phyloP scores from a whole-genome alignment of 1,140 invertebrate genomes.

The Drosophila aff. region DNA sequence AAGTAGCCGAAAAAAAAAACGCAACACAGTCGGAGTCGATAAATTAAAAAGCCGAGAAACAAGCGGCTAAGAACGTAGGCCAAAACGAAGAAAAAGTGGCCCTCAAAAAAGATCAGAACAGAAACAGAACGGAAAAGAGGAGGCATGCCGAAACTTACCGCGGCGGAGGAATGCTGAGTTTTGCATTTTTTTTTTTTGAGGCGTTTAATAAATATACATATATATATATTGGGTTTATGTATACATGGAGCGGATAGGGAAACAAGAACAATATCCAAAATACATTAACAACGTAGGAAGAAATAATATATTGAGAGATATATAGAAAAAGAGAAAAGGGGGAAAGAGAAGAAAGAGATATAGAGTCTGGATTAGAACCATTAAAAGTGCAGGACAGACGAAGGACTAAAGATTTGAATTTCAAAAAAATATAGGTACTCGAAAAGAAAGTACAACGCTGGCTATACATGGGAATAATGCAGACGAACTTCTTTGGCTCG shows the following conservation, averaged over 20 bases:
- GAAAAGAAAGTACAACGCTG: constrained; percentile 10
- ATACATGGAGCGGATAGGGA: constrained; percentile 47
- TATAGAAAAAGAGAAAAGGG: constrained; percentile 25
- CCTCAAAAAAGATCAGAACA: constrained; percentile 44
- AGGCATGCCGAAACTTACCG: constrained; percentile 88
- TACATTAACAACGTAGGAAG: constrained; percentile 64
- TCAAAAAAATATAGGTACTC: constrained; percentile 1
- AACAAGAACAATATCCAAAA: constrained; percentile 80
- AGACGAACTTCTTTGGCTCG: constrained; percentile 11
- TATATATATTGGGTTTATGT: constrained; percentile 39
- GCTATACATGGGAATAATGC: neutral
- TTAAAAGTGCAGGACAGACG: constrained; percentile 20
- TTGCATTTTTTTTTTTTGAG: constrained; percentile 69
- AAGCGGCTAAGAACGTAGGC: constrained; percentile 45
- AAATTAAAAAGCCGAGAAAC: constrained; percentile 61
- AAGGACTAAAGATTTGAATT: constrained; percentile 11
- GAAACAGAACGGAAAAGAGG: constrained; percentile 36
- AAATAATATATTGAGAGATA: constrained; percentile 47
- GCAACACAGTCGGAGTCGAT: constrained; percentile 38
- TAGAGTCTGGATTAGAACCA: constrained; percentile 53
- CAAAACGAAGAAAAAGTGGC: constrained; percentile 51
- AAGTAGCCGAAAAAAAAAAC: constrained; percentile 44
- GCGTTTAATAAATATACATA: constrained; percentile 77
- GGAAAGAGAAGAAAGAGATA: constrained; percentile 39
- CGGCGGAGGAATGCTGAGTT: constrained; percentile 88